These are phyloP conservation scores for Ametastegia equiseti DNA, from an alignment of 2,888 invertebrate genomes.

Conservation along the genomic window DNA sequence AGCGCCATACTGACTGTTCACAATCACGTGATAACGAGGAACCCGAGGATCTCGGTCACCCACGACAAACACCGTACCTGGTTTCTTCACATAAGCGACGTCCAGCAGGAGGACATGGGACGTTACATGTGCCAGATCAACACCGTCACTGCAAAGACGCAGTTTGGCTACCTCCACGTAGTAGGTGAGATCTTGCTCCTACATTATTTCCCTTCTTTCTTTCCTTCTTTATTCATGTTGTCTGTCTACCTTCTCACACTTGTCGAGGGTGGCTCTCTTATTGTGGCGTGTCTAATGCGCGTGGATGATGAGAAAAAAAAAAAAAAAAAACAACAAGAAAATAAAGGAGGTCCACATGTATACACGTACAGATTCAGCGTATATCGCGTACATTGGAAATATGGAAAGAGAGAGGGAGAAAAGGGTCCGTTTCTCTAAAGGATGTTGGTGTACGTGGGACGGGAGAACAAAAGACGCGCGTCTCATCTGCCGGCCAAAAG, in stretches of 20 bases:
- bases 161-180: constrained; percentile 94
- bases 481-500: constrained; percentile 51
- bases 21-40: constrained; percentile 95
- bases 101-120: constrained; percentile 94
- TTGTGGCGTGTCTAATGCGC: background rate
- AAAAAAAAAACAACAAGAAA: constrained; percentile 47
- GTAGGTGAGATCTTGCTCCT: constrained; percentile 82
- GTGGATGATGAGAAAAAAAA: background rate
- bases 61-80: constrained; percentile 96
- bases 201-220: background rate
- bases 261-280: background rate
- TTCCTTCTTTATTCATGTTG: constrained; percentile 19
- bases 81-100: constrained; percentile 95
- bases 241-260: constrained; percentile 44
- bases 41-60: constrained; percentile 93
- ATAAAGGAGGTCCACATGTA: background rate
- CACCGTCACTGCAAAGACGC: constrained; percentile 94
- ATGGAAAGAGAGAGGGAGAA: constrained; percentile 29
- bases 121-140: constrained; percentile 97
- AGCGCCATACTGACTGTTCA: constrained; percentile 95
- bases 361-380: constrained; percentile 13
- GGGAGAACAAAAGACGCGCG: constrained; percentile 49
- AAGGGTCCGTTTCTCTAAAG: constrained; percentile 34
- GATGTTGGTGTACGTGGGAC: constrained; percentile 20
- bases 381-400: background rate